Base-by-base conservation (phyloP, 2,797 vertebrate species). In the Furcifer pardalis region DNA sequence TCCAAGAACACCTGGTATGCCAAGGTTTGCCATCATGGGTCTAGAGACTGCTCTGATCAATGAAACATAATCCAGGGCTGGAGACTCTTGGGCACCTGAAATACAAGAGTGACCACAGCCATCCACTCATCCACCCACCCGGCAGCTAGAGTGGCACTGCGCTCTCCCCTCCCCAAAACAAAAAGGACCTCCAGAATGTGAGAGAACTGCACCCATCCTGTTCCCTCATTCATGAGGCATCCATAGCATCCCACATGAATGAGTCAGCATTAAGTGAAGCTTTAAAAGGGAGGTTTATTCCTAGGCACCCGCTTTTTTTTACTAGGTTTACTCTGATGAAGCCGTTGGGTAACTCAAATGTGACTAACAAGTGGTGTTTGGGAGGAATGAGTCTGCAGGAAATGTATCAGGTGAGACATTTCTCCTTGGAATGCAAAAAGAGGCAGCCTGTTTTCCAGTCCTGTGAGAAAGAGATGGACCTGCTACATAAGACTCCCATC, bases 331-430 rank as follows among this genome's bases (percentile, higher is more conserved):
- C 77, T 82, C 65, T 77, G 92, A 95, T 90, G 89, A 93, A 94
- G 93, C 94, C 86, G 91, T 92, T 82, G 90, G 80, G 79, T 27
- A 78, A 92, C 89, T 92, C 93, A 94, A 89, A 91, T 91, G 90
- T 87, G 94, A 95, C 92, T 93, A 95, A 93, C 90, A 87, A 12
- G 44, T 3, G 21, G 73, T 17, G 35, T 40, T 40, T 37, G 74
- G 78, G 94, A 94, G 92, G 94, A 95, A 94, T 92, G 95, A 96
- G 95, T 94, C 94, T 90, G 92, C 90, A 94, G 92, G 94, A 95
- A 95, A 49, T 63, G 44, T 94, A 94, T 86, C 92, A 83, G 91
- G 94, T 90, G 94, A 95, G 95, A 92, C 92, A 91, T 79, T 89
- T 91, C 92, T 92, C 92, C 90, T 86, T 88, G 72, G 87, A 78